Evolutionary conservation across 2,888 invertebrate species (phyloP), one percentile per base, ranked within the genome.

Genomic region (Thecocarcelia acutangulata): DNA sequence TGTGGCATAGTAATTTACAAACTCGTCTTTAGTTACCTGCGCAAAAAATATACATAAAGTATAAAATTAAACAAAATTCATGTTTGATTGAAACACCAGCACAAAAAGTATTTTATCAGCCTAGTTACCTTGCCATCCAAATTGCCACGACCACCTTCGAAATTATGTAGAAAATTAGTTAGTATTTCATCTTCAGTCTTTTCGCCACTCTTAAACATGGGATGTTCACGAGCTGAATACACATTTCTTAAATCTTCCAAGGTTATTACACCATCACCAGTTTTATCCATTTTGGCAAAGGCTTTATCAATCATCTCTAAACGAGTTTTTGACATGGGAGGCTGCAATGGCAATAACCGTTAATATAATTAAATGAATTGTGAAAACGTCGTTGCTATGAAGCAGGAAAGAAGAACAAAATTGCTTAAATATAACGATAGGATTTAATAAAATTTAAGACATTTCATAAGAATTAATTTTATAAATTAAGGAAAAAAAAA

Each of bases 1-100:
- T 15, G 96, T 97, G 83, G 96, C 93, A 92, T 98, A 98, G 91
- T 98, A 98, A 91, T 97, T 97, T 89, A 96, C 91, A 88, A 98
- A 98, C 91, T 98, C 98, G 86, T 98, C 97, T 85, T 94, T 93
- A 0, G 97, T 97, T 13, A 98, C 96, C 97, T 98, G 91, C 12
- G 74, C 59, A 19, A 61, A 44, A 68, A 70, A 40, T 6, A 33
- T n/a, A 15, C 17, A 19, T 3, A 54, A 15, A 1, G 11, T 3
- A 19, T 12, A n/a, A 64, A 77, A 70, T 1, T 33, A 33, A 46
- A 24, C 6, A n/a, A 19, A 46, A 0, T 58, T 19, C 12, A 68
- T 46, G 12, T 28, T 19, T 13, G 3, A 17, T 28, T 28, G n/a
- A n/a, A n/a, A n/a, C n/a, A n/a, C n/a, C n/a, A n/a, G n/a, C n/a